These are phyloP conservation scores for Caerostris extrusa DNA, from an alignment of 1,140 invertebrate genomes.

Conservation along the genomic window DNA sequence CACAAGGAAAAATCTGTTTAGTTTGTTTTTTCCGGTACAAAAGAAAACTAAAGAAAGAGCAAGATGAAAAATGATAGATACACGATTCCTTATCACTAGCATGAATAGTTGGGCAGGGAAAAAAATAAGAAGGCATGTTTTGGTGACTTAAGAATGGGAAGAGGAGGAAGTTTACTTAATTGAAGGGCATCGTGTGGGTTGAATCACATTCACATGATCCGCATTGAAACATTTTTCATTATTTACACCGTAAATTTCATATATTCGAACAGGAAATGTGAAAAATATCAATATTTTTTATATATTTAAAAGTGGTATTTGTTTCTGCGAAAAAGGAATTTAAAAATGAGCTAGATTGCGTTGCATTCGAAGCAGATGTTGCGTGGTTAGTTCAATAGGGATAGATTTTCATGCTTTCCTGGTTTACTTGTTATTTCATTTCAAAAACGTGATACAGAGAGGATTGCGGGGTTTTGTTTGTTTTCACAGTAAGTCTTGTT, in stretches of 20 bases:
- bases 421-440: slow-evolving; percentile 9
- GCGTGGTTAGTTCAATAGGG: background rate
- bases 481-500: background rate
- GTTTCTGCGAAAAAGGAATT: background rate
- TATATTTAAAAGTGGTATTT: background rate
- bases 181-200: slow-evolving; percentile 15
- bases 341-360: background rate
- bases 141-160: background rate
- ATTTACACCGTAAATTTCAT: background rate
- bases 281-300: background rate
- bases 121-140: background rate
- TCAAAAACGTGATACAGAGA: background rate
- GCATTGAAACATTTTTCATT: background rate
- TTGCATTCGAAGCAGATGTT: slow-evolving; percentile 14
- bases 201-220: background rate
- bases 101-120: background rate
- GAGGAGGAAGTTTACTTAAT: slow-evolving; percentile 6
- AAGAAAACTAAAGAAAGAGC: background rate
- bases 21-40: background rate
- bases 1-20: background rate
- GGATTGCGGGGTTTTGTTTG: background rate
- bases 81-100: background rate
- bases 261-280: background rate
- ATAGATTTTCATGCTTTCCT: background rate
- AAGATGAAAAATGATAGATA: slow-evolving; percentile 17